Conservation (phyloP, 2,113 vertebrate species). For the Macrotis lagotis region DNA sequence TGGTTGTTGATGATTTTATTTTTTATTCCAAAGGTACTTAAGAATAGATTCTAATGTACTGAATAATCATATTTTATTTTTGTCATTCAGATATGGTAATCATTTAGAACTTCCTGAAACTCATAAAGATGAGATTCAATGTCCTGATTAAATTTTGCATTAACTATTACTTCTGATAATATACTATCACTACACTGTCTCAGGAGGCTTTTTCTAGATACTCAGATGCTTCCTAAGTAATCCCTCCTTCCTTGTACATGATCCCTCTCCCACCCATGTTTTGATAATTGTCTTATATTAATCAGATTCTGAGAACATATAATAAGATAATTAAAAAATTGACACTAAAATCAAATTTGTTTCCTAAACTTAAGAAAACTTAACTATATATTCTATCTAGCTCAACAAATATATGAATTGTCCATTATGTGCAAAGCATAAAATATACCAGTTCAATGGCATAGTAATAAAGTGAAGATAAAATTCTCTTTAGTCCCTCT, state of each 20-base stretch:
- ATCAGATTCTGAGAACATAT: background rate
- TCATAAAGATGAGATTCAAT: background rate
- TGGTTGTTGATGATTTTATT: background rate
- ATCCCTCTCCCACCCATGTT: background rate
- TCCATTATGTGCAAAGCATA: background rate
- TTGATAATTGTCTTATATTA: background rate
- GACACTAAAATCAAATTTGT: background rate
- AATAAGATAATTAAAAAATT: background rate
- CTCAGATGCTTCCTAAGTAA: background rate
- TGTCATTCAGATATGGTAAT: constrained; percentile 12
- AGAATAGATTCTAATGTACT: background rate
- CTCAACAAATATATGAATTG: background rate
- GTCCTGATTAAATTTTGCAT: background rate
- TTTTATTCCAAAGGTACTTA: background rate
- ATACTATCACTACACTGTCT: background rate
- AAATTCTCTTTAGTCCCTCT: background rate
- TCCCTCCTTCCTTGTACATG: background rate
- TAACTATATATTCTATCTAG: background rate
- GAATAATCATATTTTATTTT: constrained; percentile 4
- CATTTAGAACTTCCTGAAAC: constrained; percentile 10
- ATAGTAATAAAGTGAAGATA: background rate
- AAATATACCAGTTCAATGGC: background rate
- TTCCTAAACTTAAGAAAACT: background rate
- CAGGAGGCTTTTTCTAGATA: background rate
- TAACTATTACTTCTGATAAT: background rate